Evolutionary conservation across 2,113 vertebrate species (phyloP).

Genomic region (Piaya cayana): DNA sequence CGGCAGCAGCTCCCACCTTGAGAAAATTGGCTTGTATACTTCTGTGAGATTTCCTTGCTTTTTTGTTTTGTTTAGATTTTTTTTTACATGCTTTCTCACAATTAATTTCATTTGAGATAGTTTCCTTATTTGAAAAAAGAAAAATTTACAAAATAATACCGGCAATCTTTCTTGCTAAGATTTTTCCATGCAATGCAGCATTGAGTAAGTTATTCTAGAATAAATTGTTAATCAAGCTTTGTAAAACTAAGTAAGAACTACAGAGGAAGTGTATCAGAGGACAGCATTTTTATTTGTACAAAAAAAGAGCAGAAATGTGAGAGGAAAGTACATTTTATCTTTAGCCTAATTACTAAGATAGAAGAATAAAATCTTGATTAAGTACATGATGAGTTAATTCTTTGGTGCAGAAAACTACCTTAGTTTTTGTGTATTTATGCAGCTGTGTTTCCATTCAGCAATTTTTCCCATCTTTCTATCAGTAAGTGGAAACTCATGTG

Average conservation of each 20-base stretch:
- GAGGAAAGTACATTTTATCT: constrained; percentile 7
- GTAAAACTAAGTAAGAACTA: background rate
- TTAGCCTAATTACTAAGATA: background rate
- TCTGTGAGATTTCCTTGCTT: accelerated
- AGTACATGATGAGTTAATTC: background rate
- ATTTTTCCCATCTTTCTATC: background rate
- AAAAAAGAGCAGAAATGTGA: background rate
- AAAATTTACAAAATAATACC: background rate
- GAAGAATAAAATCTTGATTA: constrained; percentile 50
- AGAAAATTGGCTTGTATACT: background rate
- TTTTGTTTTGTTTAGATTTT: background rate
- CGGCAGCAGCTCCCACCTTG: background rate
- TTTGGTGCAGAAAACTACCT: constrained; percentile 20
- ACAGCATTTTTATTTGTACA: background rate
- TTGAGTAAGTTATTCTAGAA: background rate
- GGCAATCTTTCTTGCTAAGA: background rate
- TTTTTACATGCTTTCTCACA: background rate
- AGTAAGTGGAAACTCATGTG: background rate
- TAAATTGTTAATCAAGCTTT: background rate
- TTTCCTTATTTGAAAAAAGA: background rate
- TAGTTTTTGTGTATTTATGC: background rate
- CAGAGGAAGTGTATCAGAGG: background rate
- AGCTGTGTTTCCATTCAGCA: constrained; percentile 37
- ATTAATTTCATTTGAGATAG: background rate
- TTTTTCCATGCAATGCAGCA: background rate